phyloP scores from a whole-genome alignment of 92 coral and sea anemone species.

The Parazoanthus atlanticus region DNA sequence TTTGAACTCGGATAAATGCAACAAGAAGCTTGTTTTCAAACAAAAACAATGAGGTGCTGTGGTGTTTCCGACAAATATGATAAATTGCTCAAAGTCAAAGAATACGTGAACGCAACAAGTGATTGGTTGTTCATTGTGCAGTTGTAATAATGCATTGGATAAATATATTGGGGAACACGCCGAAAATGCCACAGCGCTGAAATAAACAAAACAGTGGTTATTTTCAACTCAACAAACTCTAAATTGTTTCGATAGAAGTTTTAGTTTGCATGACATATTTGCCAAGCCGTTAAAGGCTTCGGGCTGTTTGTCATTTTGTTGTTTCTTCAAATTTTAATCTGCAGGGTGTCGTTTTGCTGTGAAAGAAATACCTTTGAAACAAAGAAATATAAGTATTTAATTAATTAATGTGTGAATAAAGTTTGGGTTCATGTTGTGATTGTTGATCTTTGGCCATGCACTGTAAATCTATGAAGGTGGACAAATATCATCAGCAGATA shows the following conservation, averaged over 20 bases:
- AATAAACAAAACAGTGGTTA: background rate
- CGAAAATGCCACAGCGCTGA: background rate
- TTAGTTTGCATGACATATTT: background rate
- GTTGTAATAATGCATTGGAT: no score
- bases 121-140: background rate
- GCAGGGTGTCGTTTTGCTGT: background rate
- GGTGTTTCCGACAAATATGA: background rate
- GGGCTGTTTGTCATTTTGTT: background rate
- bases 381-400: no score
- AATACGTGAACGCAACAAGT: background rate
- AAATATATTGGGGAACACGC: background rate
- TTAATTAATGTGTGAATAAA: no score
- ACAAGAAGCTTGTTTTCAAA: conserved; percentile 13
- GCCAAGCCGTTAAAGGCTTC: background rate
- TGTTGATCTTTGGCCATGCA: no score
- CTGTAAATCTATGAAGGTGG: no score
- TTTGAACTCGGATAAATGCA: background rate
- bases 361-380: no score
- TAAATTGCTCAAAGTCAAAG: background rate
- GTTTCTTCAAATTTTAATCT: background rate
- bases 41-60: background rate
- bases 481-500: no score
- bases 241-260: background rate
- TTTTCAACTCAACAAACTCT: background rate
- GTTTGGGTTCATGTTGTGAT: background rate